Percentiles rank a stretch among this genome's conserved stretches.
Evolutionary conservation across 2,888 invertebrate genomes (phyloP).

Genomic region (Phoenoteleia sp.): DNA sequence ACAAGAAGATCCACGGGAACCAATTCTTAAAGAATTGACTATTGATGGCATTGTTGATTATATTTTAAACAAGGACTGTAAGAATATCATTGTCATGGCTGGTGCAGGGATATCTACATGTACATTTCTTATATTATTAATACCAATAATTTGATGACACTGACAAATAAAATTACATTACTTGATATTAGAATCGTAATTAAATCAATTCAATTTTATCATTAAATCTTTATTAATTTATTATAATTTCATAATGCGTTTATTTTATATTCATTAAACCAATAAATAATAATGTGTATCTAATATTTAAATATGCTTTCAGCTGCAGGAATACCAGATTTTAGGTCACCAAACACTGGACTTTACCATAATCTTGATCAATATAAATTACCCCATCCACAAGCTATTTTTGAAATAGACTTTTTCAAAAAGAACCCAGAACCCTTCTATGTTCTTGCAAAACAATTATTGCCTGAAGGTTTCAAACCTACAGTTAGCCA

Average conservation of each 20-base stretch:
- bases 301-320: too few relatives aligned
- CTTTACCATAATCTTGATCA: slow-evolving; percentile 96
- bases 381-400: slow-evolving; percentile 96
- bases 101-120: slow-evolving; percentile 99
- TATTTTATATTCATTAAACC: too few relatives aligned
- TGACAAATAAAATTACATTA: slow-evolving; percentile 34
- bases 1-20: slow-evolving; percentile 69
- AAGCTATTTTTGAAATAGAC: slow-evolving; percentile 96
- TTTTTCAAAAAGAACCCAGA: slow-evolving; percentile 96
- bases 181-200: not conserved
- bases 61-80: slow-evolving; percentile 92
- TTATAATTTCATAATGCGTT: too few relatives aligned
- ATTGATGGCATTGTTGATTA: slow-evolving; percentile 93
- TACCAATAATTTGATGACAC: too few relatives aligned
- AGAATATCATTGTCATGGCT: slow-evolving; percentile 96
- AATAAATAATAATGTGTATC: not conserved
- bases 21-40: slow-evolving; percentile 91
- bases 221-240: too few relatives aligned
- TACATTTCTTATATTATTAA: too few relatives aligned
- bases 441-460: slow-evolving; percentile 97
- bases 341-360: slow-evolving; percentile 97
- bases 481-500: slow-evolving; percentile 97
- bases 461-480: slow-evolving; percentile 95
- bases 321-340: slow-evolving; percentile 99
- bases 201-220: too few relatives aligned